Evolutionary conservation across 2,888 invertebrate species (phyloP).

Genomic region (Taenaris catops): DNA sequence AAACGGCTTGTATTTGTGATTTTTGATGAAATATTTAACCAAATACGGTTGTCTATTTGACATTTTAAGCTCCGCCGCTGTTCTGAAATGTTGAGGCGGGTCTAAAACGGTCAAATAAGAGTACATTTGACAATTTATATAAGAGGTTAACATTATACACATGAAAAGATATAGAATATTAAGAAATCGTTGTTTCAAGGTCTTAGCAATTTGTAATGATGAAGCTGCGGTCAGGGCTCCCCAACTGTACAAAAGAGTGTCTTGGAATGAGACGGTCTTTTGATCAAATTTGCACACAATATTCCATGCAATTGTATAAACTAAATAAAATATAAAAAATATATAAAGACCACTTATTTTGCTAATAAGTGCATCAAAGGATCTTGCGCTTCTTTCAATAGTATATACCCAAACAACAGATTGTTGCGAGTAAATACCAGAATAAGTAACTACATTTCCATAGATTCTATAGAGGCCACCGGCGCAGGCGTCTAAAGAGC

Average conservation of each 20-base stretch:
- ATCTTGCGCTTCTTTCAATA: slow-evolving; percentile 37
- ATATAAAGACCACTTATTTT: slow-evolving; percentile 45
- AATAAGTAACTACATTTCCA: slow-evolving; percentile 49
- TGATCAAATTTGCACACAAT: slow-evolving; percentile 38
- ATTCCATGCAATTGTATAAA: slow-evolving; percentile 41
- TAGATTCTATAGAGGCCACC: slow-evolving; percentile 54
- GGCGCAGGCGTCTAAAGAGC: slow-evolving; percentile 48
- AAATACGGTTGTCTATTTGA: slow-evolving; percentile 43
- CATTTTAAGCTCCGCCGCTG: slow-evolving; percentile 40
- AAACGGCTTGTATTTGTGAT: slow-evolving; percentile 38
- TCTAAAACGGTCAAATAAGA: slow-evolving; percentile 49
- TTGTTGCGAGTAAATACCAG: slow-evolving; percentile 50
- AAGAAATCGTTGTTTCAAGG: slow-evolving; percentile 48
- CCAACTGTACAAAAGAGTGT: slow-evolving; percentile 44
- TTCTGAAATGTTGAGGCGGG: slow-evolving; percentile 43
- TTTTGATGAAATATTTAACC: slow-evolving; percentile 42
- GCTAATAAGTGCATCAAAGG: slow-evolving; percentile 43
- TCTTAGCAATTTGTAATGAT: slow-evolving; percentile 38
- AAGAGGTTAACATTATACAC: slow-evolving; percentile 47
- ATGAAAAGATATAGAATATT: slow-evolving; percentile 46
- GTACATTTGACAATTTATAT: slow-evolving; percentile 49
- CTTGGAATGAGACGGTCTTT: slow-evolving; percentile 29
- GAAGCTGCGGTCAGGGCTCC: slow-evolving; percentile 48
- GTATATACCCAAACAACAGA: slow-evolving; percentile 47
- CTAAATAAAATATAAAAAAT: slow-evolving; percentile 47